Evolutionary conservation across 2,888 invertebrate species (phyloP).

Genomic region (Phlogophora meticulosa): DNA sequence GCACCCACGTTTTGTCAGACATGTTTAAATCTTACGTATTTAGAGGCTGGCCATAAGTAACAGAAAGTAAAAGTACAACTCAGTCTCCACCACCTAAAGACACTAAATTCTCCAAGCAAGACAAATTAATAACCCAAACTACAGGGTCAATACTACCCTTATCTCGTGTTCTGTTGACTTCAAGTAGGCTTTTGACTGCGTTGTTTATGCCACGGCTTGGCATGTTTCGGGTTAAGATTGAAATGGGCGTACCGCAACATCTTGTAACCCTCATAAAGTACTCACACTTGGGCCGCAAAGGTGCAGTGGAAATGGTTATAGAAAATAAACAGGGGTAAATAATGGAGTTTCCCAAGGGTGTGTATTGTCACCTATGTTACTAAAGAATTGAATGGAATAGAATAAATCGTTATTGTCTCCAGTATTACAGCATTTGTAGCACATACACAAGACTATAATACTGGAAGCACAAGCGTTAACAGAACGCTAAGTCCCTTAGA

Average conservation of each 20-base stretch:
- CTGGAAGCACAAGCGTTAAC: no score
- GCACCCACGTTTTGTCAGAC: not conserved
- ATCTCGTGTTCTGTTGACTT: slow-evolving; percentile 40
- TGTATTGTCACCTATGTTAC: slow-evolving; percentile 5
- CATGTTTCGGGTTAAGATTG: slow-evolving; percentile 51
- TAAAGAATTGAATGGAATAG: not conserved
- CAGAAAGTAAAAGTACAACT: not conserved
- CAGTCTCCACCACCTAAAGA: not conserved
- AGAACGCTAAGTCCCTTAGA: no score
- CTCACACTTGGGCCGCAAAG: slow-evolving; percentile 32
- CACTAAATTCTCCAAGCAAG: not conserved
- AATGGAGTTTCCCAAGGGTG: slow-evolving; percentile 28
- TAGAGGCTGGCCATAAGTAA: not conserved
- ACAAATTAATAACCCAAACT: slow-evolving; percentile 20
- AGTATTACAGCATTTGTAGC: no score
- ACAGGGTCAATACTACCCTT: slow-evolving; percentile 16
- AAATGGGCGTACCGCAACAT: slow-evolving; percentile 51
- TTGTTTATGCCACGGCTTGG: slow-evolving; percentile 41
- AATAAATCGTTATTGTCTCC: no score
- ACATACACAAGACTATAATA: no score
- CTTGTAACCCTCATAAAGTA: slow-evolving; percentile 59
- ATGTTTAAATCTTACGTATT: not conserved
- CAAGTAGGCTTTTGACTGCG: slow-evolving; percentile 44
- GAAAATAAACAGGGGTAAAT: slow-evolving; percentile 24
- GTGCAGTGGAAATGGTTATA: slow-evolving; percentile 32